phyloP scores from a whole-genome alignment of 53 echinoderm and acorn worm genomes.

The Paracentrotus lividus region DNA sequence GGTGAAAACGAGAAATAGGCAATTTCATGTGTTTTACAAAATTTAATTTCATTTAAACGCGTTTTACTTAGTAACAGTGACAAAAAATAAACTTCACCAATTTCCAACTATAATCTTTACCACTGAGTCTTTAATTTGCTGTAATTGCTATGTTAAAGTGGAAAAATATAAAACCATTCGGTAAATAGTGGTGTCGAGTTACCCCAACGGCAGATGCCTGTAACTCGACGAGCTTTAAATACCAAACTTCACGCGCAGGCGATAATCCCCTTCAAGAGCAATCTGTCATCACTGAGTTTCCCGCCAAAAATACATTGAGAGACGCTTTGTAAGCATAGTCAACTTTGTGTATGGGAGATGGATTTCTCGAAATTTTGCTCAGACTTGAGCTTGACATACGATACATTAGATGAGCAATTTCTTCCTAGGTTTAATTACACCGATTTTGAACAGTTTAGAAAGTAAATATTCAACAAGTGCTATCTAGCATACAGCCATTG shows the following conservation, averaged over 20 bases:
- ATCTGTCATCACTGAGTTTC: conserved; percentile 56
- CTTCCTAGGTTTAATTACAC: too few species aligned
- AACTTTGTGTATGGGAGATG: not conserved
- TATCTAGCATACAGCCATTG: too few species aligned
- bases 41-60: not conserved
- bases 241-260: conserved; percentile 60
- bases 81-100: not conserved
- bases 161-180: not conserved
- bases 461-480: too few species aligned
- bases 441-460: too few species aligned
- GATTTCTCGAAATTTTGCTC: not conserved
- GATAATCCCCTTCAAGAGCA: conserved; percentile 45
- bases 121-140: not conserved
- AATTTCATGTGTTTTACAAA: conserved; percentile 35
- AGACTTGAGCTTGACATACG: not conserved
- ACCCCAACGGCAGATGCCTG: not conserved
- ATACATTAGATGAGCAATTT: not conserved
- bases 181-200: conserved; percentile 60
- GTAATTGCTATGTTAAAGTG: conserved; percentile 12
- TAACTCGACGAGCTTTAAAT: conserved; percentile 65
- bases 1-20: conserved; percentile 12
- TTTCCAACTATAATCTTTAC: not conserved
- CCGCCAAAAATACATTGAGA: conserved; percentile 54
- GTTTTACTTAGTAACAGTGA: not conserved
- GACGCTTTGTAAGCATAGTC: not conserved